Conservation (phyloP, 1,140 invertebrate genomes). For the Schlechtendalia chinensis region DNA sequence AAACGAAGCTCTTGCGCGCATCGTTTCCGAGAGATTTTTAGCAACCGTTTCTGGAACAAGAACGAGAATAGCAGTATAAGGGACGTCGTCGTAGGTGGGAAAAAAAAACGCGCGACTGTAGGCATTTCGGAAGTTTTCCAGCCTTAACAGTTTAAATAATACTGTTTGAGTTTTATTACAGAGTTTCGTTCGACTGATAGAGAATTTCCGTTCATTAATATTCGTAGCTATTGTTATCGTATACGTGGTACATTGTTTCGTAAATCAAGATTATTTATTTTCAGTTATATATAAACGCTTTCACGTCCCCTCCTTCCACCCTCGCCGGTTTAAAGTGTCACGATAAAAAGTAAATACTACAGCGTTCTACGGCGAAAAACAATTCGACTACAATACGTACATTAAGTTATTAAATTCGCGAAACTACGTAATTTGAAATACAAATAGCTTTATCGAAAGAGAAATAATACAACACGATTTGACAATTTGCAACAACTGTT, state of each 20-base stretch:
- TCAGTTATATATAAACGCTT: no score
- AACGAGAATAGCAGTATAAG: no score
- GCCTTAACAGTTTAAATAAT: neutral
- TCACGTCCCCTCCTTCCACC: no score
- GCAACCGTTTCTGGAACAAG: constrained; percentile 13
- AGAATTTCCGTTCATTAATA: no score
- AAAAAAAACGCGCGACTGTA: neutral
- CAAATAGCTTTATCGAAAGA: neutral
- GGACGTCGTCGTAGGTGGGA: no score
- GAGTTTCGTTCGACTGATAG: neutral
- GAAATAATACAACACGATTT: neutral
- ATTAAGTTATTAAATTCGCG: neutral
- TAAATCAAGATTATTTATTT: neutral
- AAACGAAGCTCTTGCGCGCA: neutral
- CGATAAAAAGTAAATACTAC: no score
- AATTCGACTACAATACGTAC: neutral
- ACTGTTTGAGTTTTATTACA: neutral
- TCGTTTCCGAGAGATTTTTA: constrained; percentile 27
- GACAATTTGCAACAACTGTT: constrained; percentile 32
- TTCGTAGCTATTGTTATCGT: no score
- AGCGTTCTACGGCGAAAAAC: neutral
- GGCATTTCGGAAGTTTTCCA: constrained; percentile 4
- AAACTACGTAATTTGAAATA: neutral
- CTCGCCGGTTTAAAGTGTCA: no score
- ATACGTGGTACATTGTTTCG: no score